phyloP scores from a whole-genome alignment of 2,113 vertebrate species.

The Himantopus leucocephalus region DNA sequence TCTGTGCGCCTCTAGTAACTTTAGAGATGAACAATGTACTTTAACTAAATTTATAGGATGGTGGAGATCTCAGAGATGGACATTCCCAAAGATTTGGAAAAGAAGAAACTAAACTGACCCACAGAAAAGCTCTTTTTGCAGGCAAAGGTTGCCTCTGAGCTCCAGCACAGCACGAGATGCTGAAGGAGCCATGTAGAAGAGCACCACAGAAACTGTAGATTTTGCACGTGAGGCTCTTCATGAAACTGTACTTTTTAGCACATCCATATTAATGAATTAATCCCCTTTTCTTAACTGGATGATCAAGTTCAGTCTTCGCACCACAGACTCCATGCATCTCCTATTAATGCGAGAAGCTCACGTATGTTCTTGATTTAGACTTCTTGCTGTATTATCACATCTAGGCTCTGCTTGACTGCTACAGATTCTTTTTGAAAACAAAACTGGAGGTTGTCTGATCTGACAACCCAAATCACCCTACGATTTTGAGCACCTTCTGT shows the following conservation, averaged over 20 bases:
- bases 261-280: not conserved
- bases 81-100: not conserved
- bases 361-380: not conserved
- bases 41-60: not conserved
- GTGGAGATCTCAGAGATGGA: not conserved
- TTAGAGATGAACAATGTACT: not conserved
- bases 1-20: not conserved
- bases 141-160: not conserved
- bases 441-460: not conserved
- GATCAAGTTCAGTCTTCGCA: not conserved
- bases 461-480: not conserved
- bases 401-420: not conserved
- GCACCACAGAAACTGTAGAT: not conserved
- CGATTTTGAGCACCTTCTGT: not conserved
- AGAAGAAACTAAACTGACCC: not conserved
- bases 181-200: not conserved
- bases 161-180: not conserved
- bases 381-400: not conserved
- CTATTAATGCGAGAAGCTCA: not conserved
- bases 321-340: not conserved
- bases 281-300: not conserved
- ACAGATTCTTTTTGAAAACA: not conserved
- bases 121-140: not conserved
- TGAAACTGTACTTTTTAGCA: not conserved
- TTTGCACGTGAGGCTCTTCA: not conserved